Percentiles rank a stretch among this genome's conserved stretches.
These are phyloP conservation scores for Megaceryle maxima DNA, from an alignment of 2,113 vertebrate species.

Conservation along the genomic window DNA sequence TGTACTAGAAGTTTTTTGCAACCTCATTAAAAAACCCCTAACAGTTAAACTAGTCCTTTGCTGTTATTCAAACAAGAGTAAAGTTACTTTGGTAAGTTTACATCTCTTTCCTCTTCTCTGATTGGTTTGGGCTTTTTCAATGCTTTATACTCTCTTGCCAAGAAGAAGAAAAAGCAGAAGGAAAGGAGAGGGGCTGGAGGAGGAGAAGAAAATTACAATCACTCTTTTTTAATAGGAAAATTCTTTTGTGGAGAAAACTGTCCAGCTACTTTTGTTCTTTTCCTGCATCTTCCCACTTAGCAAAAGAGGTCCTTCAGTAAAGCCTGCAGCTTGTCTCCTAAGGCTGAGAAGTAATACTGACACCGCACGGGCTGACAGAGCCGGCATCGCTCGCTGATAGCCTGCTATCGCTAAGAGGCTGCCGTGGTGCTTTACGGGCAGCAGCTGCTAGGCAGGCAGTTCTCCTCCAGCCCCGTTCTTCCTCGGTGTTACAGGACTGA, in stretches of 20 bases:
- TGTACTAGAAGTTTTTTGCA: not conserved
- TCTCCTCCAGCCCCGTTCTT: not conserved
- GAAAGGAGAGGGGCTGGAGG: accelerated
- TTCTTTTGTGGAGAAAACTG: not conserved
- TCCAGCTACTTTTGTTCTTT: not conserved
- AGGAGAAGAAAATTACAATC: not conserved
- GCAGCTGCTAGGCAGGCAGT: not conserved
- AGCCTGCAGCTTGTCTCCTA: not conserved
- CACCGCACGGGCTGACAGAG: not conserved
- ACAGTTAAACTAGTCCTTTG: not conserved
- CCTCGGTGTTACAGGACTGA: not conserved
- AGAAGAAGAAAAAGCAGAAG: not conserved
- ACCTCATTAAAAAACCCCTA: not conserved
- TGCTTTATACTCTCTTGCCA: not conserved
- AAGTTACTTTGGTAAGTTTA: not conserved
- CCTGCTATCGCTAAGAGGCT: not conserved
- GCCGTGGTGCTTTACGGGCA: not conserved
- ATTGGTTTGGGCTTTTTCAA: not conserved
- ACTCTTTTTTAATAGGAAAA: not conserved
- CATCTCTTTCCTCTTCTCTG: not conserved
- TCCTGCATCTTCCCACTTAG: not conserved
- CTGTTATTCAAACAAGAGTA: not conserved
- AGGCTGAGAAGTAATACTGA: not conserved
- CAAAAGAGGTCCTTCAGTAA: not conserved
- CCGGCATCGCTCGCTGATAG: not conserved